A percentile compares a stretch with the other conserved stretches of the same genome.
Evolutionary conservation across 2,797 vertebrate genomes (phyloP).

Genomic region (Liparis tanakae): DNA sequence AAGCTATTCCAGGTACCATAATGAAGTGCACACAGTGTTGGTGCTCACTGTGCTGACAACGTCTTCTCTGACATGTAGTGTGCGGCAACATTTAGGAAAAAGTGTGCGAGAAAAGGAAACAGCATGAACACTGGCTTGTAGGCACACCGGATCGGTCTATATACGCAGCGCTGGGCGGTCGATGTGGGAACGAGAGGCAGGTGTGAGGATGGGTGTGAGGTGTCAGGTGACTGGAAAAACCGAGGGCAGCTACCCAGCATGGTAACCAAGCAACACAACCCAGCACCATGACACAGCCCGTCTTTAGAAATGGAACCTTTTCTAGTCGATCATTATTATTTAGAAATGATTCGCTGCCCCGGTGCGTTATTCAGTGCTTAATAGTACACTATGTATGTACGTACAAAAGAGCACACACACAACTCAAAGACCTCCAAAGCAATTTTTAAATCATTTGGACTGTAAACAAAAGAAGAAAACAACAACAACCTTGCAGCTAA

Average conservation of each 20-base stretch:
- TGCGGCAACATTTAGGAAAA: not conserved
- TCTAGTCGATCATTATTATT: not conserved
- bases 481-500: slow-evolving; percentile 25
- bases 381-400: not conserved
- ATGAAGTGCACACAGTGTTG: not conserved
- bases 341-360: not conserved
- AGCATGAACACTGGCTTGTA: not conserved
- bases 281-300: not conserved
- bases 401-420: slow-evolving; percentile 12
- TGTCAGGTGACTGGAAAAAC: not conserved
- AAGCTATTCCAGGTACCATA: not conserved
- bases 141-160: not conserved
- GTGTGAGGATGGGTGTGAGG: not conserved
- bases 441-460: slow-evolving; percentile 18
- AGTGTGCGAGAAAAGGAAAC: not conserved
- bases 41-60: not conserved
- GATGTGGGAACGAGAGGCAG: not conserved
- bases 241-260: not conserved
- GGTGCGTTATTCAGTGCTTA: not conserved
- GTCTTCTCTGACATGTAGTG: not conserved
- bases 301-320: not conserved
- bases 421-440: not conserved
- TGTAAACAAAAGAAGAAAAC: slow-evolving; percentile 2
- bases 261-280: not conserved
- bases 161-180: not conserved